A percentile compares a stretch with the other conserved stretches of the same genome.
Conservation (phyloP, 2,113 vertebrate genomes). For the Macroglossus sobrinus region DNA sequence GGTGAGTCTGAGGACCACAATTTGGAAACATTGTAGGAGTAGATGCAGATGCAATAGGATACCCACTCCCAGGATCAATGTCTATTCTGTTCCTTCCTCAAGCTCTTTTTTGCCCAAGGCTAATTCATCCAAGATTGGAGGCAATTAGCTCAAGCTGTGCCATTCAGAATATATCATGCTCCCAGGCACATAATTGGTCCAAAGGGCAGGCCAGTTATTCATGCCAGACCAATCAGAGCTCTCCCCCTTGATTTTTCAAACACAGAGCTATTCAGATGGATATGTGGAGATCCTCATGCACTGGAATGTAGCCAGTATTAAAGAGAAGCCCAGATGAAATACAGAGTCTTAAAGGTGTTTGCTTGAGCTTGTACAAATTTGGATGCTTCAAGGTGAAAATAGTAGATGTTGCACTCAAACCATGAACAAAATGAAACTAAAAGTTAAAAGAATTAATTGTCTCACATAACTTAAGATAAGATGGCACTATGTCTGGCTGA, state of each 20-base stretch:
- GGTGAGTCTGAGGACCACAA: not conserved
- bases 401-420: not conserved
- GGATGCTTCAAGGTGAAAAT: not conserved
- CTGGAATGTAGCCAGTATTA: too few relatives aligned
- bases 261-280: not conserved
- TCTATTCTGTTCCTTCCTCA: not conserved
- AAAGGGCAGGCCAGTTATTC: not conserved
- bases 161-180: not conserved
- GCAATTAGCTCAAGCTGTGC: not conserved
- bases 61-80: not conserved
- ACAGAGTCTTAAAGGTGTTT: not conserved
- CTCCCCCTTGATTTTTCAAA: not conserved
- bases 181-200: not conserved
- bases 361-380: not conserved
- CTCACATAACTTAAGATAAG: not conserved
- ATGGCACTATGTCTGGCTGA: not conserved
- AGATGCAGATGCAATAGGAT: not conserved
- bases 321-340: not conserved
- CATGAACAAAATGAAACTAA: not conserved
- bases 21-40: not conserved
- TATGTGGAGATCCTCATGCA: not conserved
- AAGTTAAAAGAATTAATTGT: not conserved
- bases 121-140: not conserved
- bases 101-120: not conserved
- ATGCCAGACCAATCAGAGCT: not conserved